Evolutionary conservation across 2,888 invertebrate genomes (phyloP).

Genomic region (Lochmaea capreae): DNA sequence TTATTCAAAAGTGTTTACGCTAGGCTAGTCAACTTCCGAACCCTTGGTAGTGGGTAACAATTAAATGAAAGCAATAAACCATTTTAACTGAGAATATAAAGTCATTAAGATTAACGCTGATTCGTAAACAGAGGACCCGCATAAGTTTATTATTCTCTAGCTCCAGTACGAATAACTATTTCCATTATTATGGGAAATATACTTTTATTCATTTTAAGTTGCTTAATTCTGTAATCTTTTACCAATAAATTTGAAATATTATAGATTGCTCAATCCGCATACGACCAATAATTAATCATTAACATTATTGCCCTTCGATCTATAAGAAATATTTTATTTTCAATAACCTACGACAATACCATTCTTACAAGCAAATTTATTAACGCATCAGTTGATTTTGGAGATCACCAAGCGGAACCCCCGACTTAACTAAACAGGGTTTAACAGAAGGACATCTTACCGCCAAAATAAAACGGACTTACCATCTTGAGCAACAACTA

Average conservation of each 20-base stretch:
- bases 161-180: conserved; percentile 5
- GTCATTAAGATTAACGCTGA: conserved; percentile 38
- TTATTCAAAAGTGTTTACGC: not conserved
- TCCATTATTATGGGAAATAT: conserved; percentile 8
- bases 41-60: not conserved
- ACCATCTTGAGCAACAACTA: conserved; percentile 35
- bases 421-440: not conserved
- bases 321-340: not conserved
- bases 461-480: conserved; percentile 41
- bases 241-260: conserved; percentile 7
- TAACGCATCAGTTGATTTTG: not conserved
- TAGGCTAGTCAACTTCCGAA: not conserved
- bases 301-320: not conserved
- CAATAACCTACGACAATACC: not conserved
- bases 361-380: not conserved
- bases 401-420: conserved; percentile 2
- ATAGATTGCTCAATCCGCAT: not conserved
- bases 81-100: conserved; percentile 31
- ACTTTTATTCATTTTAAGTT: not conserved
- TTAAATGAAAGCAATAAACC: conserved; percentile 19
- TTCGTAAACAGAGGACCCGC: conserved; percentile 37
- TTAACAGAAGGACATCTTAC: conserved; percentile 39
- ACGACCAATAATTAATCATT: too few species aligned
- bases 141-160: conserved; percentile 17
- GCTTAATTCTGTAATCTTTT: conserved; percentile 3